Conservation (phyloP, 2,888 invertebrate species). For the Tetheella fluctuosa region DNA sequence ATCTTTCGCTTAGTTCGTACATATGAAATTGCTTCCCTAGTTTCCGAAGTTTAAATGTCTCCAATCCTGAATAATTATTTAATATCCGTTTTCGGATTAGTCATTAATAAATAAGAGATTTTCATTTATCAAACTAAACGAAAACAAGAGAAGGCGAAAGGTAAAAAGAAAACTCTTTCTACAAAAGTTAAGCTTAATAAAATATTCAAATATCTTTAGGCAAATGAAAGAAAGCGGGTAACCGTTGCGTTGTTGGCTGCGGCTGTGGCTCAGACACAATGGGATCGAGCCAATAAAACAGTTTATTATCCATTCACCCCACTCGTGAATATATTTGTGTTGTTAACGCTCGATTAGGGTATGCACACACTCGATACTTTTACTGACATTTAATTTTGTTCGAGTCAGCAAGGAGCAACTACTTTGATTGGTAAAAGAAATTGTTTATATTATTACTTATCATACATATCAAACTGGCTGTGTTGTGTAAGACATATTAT, state of each 20-base stretch:
- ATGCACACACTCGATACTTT: slow-evolving; percentile 35
- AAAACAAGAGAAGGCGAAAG: slow-evolving; percentile 8
- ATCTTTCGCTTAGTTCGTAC: background rate
- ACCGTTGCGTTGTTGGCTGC: slow-evolving; percentile 19
- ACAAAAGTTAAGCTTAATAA: slow-evolving; percentile 40
- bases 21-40: background rate
- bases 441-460: background rate
- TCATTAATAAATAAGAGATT: slow-evolving; percentile 7
- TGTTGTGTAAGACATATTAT: too few relatives aligned
- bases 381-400: background rate
- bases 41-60: background rate
- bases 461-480: background rate
- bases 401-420: background rate
- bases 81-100: slow-evolving; percentile 27
- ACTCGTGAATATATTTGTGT: slow-evolving; percentile 65
- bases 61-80: slow-evolving; percentile 16
- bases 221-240: slow-evolving; percentile 48
- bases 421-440: background rate
- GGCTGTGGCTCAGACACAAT: slow-evolving; percentile 46
- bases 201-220: slow-evolving; percentile 53
- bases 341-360: slow-evolving; percentile 60
- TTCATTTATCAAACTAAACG: background rate
- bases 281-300: slow-evolving; percentile 71
- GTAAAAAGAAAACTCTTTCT: slow-evolving; percentile 15
- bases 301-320: slow-evolving; percentile 72